phyloP scores from a whole-genome alignment of 2,888 invertebrate species.

The Thumatha senex region DNA sequence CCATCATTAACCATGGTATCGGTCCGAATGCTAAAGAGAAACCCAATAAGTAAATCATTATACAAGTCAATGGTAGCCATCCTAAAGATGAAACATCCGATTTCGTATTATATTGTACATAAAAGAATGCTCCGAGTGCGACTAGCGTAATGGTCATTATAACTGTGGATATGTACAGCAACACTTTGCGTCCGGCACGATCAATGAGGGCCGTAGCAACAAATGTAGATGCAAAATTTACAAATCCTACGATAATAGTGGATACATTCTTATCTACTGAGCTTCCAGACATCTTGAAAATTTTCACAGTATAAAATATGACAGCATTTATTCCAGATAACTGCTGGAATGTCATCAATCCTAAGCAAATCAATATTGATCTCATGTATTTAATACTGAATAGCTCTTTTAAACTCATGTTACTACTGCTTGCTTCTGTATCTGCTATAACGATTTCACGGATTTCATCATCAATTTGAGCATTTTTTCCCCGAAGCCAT shows the following conservation, averaged over 20 bases:
- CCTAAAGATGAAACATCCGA: conserved; percentile 84
- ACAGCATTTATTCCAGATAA: conserved; percentile 97
- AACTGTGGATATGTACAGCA: conserved; percentile 92
- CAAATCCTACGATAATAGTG: conserved; percentile 94
- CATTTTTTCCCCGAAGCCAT: conserved; percentile 92
- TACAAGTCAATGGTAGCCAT: conserved; percentile 91
- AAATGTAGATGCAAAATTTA: conserved; percentile 95
- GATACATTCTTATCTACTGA: conserved; percentile 89
- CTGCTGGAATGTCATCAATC: conserved; percentile 98
- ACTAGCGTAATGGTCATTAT: conserved; percentile 90
- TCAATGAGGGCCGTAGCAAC: conserved; percentile 94
- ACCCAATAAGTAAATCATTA: conserved; percentile 92
- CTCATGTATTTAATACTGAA: conserved; percentile 88
- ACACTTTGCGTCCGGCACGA: conserved; percentile 92
- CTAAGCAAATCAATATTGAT: conserved; percentile 91
- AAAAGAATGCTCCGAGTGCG: conserved; percentile 91
- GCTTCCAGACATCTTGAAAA: conserved; percentile 94
- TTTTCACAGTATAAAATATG: conserved; percentile 95
- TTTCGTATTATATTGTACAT: conserved; percentile 73
- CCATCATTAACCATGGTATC: conserved; percentile 96
- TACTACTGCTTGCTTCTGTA: conserved; percentile 85
- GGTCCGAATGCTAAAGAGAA: conserved; percentile 94
- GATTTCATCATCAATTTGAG: conserved; percentile 91
- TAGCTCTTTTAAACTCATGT: conserved; percentile 86
- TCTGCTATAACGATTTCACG: conserved; percentile 88